Evolutionary conservation across 2,113 vertebrate genomes (phyloP), one percentile per base, ranked within the genome.

Genomic region (Felis chaus): DNA sequence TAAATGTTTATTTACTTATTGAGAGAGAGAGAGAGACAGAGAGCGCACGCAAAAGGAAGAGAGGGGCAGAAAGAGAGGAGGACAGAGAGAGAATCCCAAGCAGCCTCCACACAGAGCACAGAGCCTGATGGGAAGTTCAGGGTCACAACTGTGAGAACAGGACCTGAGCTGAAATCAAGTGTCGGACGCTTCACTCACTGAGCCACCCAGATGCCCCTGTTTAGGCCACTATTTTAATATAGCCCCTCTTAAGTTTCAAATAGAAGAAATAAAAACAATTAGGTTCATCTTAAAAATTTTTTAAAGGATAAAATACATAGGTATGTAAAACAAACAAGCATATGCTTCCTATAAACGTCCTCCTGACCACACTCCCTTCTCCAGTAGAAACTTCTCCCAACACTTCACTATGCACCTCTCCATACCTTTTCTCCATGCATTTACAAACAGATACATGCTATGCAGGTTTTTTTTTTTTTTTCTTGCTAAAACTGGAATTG

Each of bases 201-300:
- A 23, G 57, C 57, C 57, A 23, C 57, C 57, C 21, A 61, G 57
- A 6, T 7, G 16, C 57, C 57, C 21, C 21, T 45, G 45, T 45
- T 45, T 78, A 81, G 8, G 39, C 7, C 41, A 89, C 21, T 85
- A n/a, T 63, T 23, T 73, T 84, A 33, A 57, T 79, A 36, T 48
- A 80, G 79, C 66, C n/a, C 21, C 76, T 45, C 36, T 29, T 92
- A 71, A 65, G 15, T 89, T 96, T 94, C 76, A 71, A 94, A 73
- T 7, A 7, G 16, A 94, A 94, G 61, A 91, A 82, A 71, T 69
- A 68, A 86, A 91, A 91, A 76, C 36, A 94, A 94, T 88, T 55
- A 73, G 19, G 19, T 8, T 71, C 7, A 57, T 84, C 79, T 92
- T 18, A 91, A 83, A 94, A 53, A 50, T 33, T 66, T 39, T 31